phyloP scores from a whole-genome alignment of 2,888 invertebrate genomes.

The Lacanobia oleracea region DNA sequence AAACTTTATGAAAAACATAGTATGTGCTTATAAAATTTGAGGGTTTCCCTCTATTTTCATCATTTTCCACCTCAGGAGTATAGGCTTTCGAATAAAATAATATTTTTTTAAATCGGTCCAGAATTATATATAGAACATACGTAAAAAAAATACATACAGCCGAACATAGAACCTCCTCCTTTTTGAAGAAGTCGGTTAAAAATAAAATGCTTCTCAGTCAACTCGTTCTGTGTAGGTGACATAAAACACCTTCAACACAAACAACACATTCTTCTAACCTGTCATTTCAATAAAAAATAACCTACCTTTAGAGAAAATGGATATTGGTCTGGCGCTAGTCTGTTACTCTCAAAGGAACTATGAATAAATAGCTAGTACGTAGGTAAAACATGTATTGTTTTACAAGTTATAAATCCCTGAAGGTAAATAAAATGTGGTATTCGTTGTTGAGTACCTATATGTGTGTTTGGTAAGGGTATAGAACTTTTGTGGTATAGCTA shows the following conservation, averaged over 20 bases:
- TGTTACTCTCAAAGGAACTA: slow-evolving; percentile 31
- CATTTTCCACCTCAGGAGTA: too few relatives aligned
- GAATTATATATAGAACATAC: too few relatives aligned
- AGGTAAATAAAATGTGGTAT: slow-evolving; percentile 50
- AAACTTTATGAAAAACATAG: too few relatives aligned
- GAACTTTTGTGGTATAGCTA: too few relatives aligned
- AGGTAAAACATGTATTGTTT: slow-evolving; percentile 40
- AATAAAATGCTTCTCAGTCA: too few relatives aligned
- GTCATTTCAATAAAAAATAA: slow-evolving; percentile 22
- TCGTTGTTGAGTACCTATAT: slow-evolving; percentile 23
- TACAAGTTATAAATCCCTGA: slow-evolving; percentile 50
- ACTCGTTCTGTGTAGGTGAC: neutral
- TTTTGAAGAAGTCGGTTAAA: too few relatives aligned
- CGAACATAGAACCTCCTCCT: too few relatives aligned
- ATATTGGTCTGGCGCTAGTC: slow-evolving; percentile 9
- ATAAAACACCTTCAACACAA: neutral
- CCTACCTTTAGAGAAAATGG: neutral
- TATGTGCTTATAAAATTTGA: too few relatives aligned
- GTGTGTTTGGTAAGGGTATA: neutral
- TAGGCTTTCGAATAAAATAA: too few relatives aligned
- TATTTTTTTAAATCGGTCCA: too few relatives aligned
- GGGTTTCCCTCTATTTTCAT: too few relatives aligned
- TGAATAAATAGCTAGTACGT: slow-evolving; percentile 21
- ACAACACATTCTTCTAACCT: slow-evolving; percentile 1
- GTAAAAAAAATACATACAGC: too few relatives aligned